Evolutionary conservation across 2,797 vertebrate genomes (phyloP).

Genomic region (Coluber constrictor): DNA sequence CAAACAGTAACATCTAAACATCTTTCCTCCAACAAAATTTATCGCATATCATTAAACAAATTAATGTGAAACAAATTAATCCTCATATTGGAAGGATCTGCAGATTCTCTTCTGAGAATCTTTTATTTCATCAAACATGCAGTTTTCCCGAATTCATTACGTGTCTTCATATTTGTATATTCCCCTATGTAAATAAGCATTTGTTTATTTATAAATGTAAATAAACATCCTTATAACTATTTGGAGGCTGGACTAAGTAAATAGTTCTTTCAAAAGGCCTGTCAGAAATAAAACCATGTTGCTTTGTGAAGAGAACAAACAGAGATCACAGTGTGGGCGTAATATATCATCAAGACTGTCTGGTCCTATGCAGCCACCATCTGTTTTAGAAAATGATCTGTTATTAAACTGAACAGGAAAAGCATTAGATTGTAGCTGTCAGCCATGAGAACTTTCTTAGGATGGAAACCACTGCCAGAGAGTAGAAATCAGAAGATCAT

Average conservation of each 20-base stretch:
- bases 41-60: background rate
- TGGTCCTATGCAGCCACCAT: background rate
- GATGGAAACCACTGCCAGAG: constrained; percentile 22
- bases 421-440: constrained; percentile 6
- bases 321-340: constrained; percentile 3
- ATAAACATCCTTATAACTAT: background rate
- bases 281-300: background rate
- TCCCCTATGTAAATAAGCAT: background rate
- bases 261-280: background rate
- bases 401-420: constrained; percentile 15
- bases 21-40: background rate
- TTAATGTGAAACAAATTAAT: background rate
- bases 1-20: background rate
- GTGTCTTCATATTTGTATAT: background rate
- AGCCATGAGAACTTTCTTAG: constrained; percentile 15
- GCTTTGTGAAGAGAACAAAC: background rate
- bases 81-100: background rate
- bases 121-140: background rate
- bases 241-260: background rate
- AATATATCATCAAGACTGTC: background rate
- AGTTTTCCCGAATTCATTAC: background rate
- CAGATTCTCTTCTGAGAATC: too few species aligned
- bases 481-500: constrained; percentile 13
- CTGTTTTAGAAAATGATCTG: background rate
- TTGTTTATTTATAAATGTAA: background rate